Base-by-base conservation (phyloP, 1,140 invertebrate genomes). In the Platyscapa corneri region DNA sequence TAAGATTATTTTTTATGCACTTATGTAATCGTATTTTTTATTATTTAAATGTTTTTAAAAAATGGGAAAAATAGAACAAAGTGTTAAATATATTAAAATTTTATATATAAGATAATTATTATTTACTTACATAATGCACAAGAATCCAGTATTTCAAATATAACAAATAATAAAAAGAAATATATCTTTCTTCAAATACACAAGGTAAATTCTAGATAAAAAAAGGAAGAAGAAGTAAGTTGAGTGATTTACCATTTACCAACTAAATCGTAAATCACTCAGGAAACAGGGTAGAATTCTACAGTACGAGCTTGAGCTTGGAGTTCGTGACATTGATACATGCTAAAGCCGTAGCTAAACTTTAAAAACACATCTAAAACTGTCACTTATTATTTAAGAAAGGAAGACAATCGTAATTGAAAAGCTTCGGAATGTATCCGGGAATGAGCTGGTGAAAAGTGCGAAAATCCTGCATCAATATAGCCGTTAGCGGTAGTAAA, bases 281-380 rank as follows among this genome's bases (percentile, higher is more conserved):
- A 12, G 23, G 37, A 42, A 74, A 42, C 37, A n/a, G 70, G 27
- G 37, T 42, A 32, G 70, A 74, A 42, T 74, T 42, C 23, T 74
- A 42, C 37, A 74, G 70, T 39, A 42, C 16, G 37, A 74, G 37
- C 23, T 42, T 74, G 3, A 74, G 37, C 37, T 37, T 23, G 37
- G 12, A 42, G 18, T 37, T n/a, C 27, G 23, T 74, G 70, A 74
- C 70, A 42, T 74, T 74, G 70, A 74, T 74, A 74, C 70, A 42
- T 74, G 70, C 37, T 74, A 74, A 74, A 32, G 37, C 37, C 37
- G 37, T 27, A 18, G 20, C 23, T 37, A 39, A 74, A 42, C 70
- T 74, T 74, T 74, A 74, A 74, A 74, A 74, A 37, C 37, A 42
- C 37, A 74, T 74, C 42, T 74, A 74, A 74, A 74, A 74, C 37